These are phyloP conservation scores for Lepidonotus clava DNA, from an alignment of 2,888 invertebrate species.

Conservation along the genomic window DNA sequence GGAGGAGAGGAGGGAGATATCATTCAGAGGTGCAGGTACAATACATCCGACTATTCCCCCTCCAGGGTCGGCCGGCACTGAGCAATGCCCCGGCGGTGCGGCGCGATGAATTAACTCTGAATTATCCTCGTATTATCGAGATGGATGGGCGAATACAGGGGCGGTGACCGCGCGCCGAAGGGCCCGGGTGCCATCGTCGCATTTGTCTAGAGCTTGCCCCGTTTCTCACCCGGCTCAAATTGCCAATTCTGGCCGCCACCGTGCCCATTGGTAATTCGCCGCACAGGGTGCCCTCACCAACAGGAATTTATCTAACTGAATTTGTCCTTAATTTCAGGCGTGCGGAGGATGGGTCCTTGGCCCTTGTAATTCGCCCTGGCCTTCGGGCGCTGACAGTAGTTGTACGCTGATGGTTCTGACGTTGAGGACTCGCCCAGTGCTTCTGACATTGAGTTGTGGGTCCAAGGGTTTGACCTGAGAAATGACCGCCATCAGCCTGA, in stretches of 20 bases:
- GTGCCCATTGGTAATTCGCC: slow-evolving; percentile 24
- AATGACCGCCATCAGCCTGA: neutral
- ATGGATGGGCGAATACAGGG: neutral
- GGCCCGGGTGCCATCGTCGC: neutral
- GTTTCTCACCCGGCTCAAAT: slow-evolving; percentile 21
- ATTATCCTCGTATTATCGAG: slow-evolving; percentile 49
- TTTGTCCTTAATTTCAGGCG: slow-evolving; percentile 11
- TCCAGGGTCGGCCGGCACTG: neutral
- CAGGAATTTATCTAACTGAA: slow-evolving; percentile 39
- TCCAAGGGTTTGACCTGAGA: neutral
- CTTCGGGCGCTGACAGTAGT: neutral
- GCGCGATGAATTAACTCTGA: slow-evolving; percentile 40
- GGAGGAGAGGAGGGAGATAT: slow-evolving; percentile 13
- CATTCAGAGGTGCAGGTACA: slow-evolving; percentile 1
- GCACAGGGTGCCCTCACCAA: neutral
- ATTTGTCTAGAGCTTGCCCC: neutral
- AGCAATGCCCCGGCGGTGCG: slow-evolving; percentile 1
- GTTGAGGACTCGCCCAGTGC: too few species aligned
- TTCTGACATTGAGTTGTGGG: neutral
- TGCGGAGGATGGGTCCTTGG: neutral
- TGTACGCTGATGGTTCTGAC: neutral
- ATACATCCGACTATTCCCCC: neutral
- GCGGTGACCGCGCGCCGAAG: neutral
- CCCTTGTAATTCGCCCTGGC: neutral
- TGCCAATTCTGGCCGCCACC: slow-evolving; percentile 23